Evolutionary conservation across 1,140 invertebrate genomes (phyloP).

Genomic region (Pinna nobilis): DNA sequence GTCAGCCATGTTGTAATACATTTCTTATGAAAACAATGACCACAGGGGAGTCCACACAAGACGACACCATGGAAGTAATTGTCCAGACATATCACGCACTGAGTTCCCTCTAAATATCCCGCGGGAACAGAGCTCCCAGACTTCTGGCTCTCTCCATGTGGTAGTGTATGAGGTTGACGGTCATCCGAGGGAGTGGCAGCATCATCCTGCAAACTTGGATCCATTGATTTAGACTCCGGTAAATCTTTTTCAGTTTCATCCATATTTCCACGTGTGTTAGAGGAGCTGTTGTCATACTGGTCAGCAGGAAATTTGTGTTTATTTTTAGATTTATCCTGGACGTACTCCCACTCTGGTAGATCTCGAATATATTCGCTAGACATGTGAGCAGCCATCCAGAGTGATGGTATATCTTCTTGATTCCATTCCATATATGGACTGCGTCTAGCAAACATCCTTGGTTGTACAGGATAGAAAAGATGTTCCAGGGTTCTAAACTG

Average conservation of each 20-base stretch:
- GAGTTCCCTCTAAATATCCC: slow-evolving; percentile 50
- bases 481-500: slow-evolving; percentile 63
- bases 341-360: slow-evolving; percentile 75
- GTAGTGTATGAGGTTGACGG: background rate
- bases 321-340: background rate
- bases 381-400: slow-evolving; percentile 31
- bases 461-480: slow-evolving; percentile 43
- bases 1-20: slow-evolving; percentile 77
- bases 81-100: slow-evolving; percentile 79
- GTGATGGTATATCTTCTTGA: slow-evolving; percentile 10
- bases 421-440: slow-evolving; percentile 4
- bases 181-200: background rate
- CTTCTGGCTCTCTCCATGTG: background rate
- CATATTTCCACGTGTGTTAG: background rate
- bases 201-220: background rate
- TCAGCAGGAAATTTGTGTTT: background rate
- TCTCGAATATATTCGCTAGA: slow-evolving; percentile 75
- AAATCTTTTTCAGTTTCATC: background rate
- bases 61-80: slow-evolving; percentile 68
- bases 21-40: slow-evolving; percentile 77
- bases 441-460: background rate
- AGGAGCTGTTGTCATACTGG: background rate
- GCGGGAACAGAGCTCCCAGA: background rate
- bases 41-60: slow-evolving; percentile 78
- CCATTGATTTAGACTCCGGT: background rate